Conservation (phyloP, 2,797 vertebrate genomes). For the Steatocranus sp. region DNA sequence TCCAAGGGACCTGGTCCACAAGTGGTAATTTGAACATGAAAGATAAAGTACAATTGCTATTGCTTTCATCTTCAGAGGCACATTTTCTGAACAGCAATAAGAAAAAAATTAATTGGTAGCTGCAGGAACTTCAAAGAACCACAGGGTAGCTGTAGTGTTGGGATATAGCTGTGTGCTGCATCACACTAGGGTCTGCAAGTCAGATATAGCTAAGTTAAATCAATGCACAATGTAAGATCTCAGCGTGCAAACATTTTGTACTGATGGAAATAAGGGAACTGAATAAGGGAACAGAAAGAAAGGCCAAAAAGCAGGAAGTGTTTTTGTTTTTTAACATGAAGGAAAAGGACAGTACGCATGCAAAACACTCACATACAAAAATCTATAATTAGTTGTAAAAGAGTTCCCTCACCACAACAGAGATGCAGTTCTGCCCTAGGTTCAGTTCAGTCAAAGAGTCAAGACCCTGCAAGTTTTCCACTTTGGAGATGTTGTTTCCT, state of each 20-base stretch:
- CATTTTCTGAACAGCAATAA: neutral
- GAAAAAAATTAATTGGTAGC: neutral
- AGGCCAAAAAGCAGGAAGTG: neutral
- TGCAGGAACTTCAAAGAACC: neutral
- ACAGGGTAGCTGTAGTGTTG: neutral
- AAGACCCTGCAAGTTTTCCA: slow-evolving; percentile 87
- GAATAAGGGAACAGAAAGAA: neutral
- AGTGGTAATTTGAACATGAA: slow-evolving; percentile 2
- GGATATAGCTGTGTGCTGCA: neutral
- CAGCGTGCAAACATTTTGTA: neutral
- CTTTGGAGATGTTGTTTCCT: slow-evolving; percentile 81
- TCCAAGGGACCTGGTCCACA: neutral
- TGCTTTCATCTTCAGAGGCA: neutral
- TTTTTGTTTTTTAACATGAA: neutral
- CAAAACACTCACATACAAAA: neutral
- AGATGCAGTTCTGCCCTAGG: slow-evolving; percentile 86
- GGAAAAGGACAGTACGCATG: neutral
- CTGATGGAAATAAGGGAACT: neutral
- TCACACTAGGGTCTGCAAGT: neutral
- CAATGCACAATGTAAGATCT: neutral
- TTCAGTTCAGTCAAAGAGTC: slow-evolving; percentile 87
- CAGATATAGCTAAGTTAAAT: neutral
- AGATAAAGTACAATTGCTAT: neutral
- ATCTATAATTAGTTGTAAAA: neutral
- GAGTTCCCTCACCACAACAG: slow-evolving; percentile 80